These are phyloP conservation scores for Agonopterix heracliana DNA, from an alignment of 2,888 invertebrate genomes.

Conservation along the genomic window DNA sequence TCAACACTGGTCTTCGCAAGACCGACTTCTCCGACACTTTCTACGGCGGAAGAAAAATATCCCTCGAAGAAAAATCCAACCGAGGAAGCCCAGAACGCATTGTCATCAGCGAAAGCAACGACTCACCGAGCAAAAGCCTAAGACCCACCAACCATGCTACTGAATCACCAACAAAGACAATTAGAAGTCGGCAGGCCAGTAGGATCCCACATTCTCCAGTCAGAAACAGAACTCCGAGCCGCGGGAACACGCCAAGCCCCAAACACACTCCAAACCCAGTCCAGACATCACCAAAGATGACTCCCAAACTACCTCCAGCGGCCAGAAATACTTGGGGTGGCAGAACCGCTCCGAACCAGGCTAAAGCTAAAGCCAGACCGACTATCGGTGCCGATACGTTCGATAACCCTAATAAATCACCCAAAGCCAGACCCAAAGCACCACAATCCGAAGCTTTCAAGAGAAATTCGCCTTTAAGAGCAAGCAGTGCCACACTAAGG, in stretches of 20 bases:
- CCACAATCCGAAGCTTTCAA: slow-evolving; percentile 62
- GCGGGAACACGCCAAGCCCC: slow-evolving; percentile 65
- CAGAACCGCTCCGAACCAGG: slow-evolving; percentile 64
- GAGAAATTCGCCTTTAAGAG: slow-evolving; percentile 67
- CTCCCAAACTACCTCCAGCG: slow-evolving; percentile 58
- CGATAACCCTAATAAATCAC: slow-evolving; percentile 78
- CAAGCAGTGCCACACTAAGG: slow-evolving; percentile 62
- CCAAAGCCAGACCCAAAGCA: slow-evolving; percentile 60
- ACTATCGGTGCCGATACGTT: slow-evolving; percentile 61
- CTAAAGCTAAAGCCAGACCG: slow-evolving; percentile 56
- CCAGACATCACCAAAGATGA: slow-evolving; percentile 62
- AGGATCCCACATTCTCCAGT: slow-evolving; percentile 68
- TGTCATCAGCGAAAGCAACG: slow-evolving; percentile 50
- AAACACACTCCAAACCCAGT: slow-evolving; percentile 49
- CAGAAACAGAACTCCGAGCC: slow-evolving; percentile 46
- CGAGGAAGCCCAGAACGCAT: slow-evolving; percentile 64
- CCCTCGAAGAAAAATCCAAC: slow-evolving; percentile 55
- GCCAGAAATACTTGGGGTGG: slow-evolving; percentile 86
- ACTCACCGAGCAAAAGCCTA: slow-evolving; percentile 63
- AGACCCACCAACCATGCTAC: slow-evolving; percentile 50
- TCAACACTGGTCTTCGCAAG: slow-evolving; percentile 82
- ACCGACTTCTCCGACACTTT: slow-evolving; percentile 81
- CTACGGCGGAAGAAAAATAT: slow-evolving; percentile 71
- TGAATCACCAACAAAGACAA: slow-evolving; percentile 56
- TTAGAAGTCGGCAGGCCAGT: slow-evolving; percentile 59